These are phyloP conservation scores for Crepidodera aurea DNA, from an alignment of 2,888 invertebrate species.

Conservation along the genomic window DNA sequence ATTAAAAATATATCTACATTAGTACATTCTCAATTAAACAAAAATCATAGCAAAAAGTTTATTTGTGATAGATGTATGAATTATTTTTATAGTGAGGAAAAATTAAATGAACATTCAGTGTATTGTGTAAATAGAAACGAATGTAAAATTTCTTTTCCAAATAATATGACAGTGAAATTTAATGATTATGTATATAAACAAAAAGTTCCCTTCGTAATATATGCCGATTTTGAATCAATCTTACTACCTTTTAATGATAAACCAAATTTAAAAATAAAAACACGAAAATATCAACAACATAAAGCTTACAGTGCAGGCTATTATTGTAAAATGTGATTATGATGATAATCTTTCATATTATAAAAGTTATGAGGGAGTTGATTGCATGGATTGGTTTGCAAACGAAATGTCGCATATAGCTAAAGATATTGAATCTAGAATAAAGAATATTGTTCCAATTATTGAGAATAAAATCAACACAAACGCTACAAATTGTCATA, in stretches of 20 bases:
- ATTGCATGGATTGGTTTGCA: slow-evolving; percentile 44
- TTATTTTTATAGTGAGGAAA: slow-evolving; percentile 7
- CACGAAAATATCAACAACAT: slow-evolving; percentile 26
- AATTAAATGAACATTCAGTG: not conserved
- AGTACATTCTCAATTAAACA: not conserved
- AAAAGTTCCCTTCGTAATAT: slow-evolving; percentile 33
- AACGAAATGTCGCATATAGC: slow-evolving; percentile 35
- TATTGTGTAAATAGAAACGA: not conserved
- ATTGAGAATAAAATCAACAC: not conserved
- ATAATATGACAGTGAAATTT: slow-evolving; percentile 25
- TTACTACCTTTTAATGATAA: not conserved
- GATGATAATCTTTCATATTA: slow-evolving; percentile 42
- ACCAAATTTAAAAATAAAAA: not conserved
- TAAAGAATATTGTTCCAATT: slow-evolving; percentile 37
- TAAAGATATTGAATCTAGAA: slow-evolving; percentile 29
- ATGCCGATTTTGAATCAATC: slow-evolving; percentile 39
- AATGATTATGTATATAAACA: slow-evolving; percentile 21
- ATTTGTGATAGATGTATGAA: slow-evolving; percentile 13
- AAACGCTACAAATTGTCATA: slow-evolving; percentile 35
- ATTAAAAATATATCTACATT: slow-evolving; percentile 7
- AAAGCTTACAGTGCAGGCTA: slow-evolving; percentile 36
- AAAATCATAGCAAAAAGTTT: not conserved
- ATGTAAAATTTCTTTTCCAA: not conserved
- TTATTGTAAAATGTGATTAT: slow-evolving; percentile 44
- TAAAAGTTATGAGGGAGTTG: slow-evolving; percentile 35